phyloP scores from a whole-genome alignment of 2,888 invertebrate genomes.

The Tubiluchus corallicola region DNA sequence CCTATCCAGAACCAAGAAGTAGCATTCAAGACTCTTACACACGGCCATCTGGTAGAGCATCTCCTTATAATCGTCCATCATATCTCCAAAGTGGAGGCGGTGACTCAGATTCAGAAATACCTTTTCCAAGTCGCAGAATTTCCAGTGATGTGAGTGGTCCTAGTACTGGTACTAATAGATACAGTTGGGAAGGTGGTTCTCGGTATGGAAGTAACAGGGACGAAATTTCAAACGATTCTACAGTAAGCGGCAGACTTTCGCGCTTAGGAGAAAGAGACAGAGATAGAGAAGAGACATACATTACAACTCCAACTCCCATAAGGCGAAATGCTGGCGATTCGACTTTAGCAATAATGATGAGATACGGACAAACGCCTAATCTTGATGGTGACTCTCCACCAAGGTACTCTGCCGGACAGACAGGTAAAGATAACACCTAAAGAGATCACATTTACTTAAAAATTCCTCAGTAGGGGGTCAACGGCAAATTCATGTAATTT shows the following conservation, averaged over 20 bases:
- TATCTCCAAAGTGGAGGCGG: neutral
- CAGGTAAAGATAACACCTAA: too few species aligned
- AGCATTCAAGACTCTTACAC: neutral
- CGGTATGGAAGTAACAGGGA: neutral
- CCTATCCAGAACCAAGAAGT: neutral
- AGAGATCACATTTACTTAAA: too few species aligned
- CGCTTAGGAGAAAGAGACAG: too few species aligned
- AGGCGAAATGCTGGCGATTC: neutral
- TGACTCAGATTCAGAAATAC: neutral
- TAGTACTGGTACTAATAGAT: neutral
- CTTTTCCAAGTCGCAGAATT: too few species aligned
- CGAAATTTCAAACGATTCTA: too few species aligned
- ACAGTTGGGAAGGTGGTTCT: neutral
- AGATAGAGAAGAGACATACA: too few species aligned
- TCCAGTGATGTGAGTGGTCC: too few species aligned
- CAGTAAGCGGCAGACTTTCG: too few species aligned
- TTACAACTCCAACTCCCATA: neutral
- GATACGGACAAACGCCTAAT: slow-evolving; percentile 1
- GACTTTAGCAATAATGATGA: neutral
- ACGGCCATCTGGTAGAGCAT: neutral
- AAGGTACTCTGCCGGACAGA: too few species aligned
- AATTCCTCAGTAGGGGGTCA: too few species aligned
- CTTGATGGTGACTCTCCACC: too few species aligned
- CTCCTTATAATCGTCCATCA: neutral
- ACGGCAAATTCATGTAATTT: too few species aligned